These are phyloP conservation scores for Sinocyclocheilus rhinocerous DNA, from an alignment of 2,113 vertebrate genomes.

Conservation along the genomic window DNA sequence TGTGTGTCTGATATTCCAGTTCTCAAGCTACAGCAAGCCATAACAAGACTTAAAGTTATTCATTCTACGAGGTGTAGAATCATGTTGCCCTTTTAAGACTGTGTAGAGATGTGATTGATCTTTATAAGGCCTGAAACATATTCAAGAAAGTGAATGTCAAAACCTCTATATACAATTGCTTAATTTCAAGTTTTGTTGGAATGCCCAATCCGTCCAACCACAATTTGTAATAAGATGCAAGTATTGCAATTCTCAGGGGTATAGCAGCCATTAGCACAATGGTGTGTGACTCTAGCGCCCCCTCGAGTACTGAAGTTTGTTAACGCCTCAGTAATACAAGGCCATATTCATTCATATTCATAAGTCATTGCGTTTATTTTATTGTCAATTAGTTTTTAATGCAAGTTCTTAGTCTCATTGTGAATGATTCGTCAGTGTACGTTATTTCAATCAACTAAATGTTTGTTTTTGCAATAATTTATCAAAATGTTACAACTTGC, in stretches of 20 bases:
- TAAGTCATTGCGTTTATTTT: not conserved
- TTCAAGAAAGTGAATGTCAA: not conserved
- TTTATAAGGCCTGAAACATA: not conserved
- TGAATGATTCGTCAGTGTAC: not conserved
- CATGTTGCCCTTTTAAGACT: not conserved
- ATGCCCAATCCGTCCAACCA: not conserved
- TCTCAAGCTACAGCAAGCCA: not conserved
- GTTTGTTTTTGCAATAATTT: not conserved
- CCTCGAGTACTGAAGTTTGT: not conserved
- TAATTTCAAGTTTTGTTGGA: not conserved
- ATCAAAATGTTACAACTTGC: not conserved
- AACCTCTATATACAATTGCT: not conserved
- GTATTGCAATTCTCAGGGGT: not conserved
- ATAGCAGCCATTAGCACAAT: not conserved
- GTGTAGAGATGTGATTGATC: not conserved
- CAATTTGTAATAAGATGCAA: not conserved
- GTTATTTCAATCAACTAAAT: not conserved
- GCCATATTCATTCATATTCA: not conserved
- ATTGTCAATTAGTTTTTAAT: not conserved
- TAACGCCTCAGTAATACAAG: not conserved
- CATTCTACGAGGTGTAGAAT: not conserved
- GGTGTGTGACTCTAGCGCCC: not conserved
- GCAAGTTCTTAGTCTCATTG: not conserved
- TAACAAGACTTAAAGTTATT: not conserved
- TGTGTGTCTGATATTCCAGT: not conserved